Base-by-base conservation (phyloP, 1,140 invertebrate genomes). In the Drosophila mauritiana region DNA sequence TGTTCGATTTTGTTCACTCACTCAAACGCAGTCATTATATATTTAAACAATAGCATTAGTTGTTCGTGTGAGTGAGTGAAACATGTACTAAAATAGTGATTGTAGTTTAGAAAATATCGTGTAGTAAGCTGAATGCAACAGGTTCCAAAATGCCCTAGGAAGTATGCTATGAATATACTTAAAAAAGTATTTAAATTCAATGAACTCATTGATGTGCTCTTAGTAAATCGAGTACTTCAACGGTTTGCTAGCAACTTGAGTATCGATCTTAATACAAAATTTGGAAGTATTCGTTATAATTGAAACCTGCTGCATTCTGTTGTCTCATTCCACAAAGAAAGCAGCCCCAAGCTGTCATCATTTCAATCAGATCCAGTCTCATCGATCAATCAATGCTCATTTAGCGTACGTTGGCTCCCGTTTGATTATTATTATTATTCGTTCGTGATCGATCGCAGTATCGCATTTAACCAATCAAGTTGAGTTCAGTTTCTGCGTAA, bases 371-470 rank as follows among this genome's bases (percentile, higher is more conserved):
- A 31, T 31, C 27, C 27, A 52, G 37, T 49, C 69, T 53, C 78
- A 69, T 77, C 73, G 39, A 88, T 88, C 82, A 88, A 86, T 86
- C 83, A 88, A 72, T 61, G 45, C 58, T 77, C 67, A 80, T 85
- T 85, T 68, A 80, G 78, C 59, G 67, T 61, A 52, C 54, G 68
- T 77, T 63, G 59, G 46, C 53, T 51, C 34, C 52, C 59, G 43
- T 42, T 63, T 67, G 61, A 70, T 70, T 70, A 67, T 48, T 58
- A 69, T 22, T 22, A 22, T 70, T 70, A 67, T 49, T 59, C 55
- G 48, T 56, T 64, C 25, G 68, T 73, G 52, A 72, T 81, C 48
- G 59, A 65, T 64, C 52, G 59, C 58, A 62, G 34, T 40, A 59
- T 55, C 53, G 63, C 57, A 73, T 34, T 64, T 64, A 78, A 62